Evolutionary conservation across 2,797 vertebrate genomes (phyloP).

Genomic region (Trichosurus vulpecula): DNA sequence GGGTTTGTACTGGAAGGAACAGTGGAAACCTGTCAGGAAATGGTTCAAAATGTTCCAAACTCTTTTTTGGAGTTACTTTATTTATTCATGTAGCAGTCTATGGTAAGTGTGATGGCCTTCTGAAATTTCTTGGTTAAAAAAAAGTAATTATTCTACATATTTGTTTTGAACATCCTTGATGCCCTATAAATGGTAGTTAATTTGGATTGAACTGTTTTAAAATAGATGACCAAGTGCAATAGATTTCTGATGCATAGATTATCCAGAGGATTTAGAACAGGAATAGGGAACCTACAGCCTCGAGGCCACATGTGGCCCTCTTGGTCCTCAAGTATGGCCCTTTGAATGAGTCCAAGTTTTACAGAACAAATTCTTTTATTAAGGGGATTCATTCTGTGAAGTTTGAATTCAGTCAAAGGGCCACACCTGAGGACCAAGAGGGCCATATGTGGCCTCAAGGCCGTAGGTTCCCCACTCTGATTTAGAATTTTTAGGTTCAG

Average conservation of each 20-base stretch:
- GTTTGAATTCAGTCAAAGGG: no score
- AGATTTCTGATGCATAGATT: not conserved
- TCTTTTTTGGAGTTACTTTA: constrained; percentile 39
- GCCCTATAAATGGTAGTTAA: not conserved
- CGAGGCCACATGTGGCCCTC: no score
- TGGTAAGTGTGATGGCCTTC: constrained; percentile 37
- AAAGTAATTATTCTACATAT: not conserved
- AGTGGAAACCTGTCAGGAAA: constrained; percentile 70
- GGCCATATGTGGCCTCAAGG: no score
- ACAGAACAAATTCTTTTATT: no score
- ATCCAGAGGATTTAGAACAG: not conserved
- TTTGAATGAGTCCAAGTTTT: no score
- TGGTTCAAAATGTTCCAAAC: constrained; percentile 55
- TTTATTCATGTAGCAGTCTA: constrained; percentile 55
- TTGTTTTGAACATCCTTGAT: not conserved
- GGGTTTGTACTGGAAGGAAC: constrained; percentile 64
- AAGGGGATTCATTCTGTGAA: no score
- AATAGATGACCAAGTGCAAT: not conserved
- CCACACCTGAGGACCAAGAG: no score
- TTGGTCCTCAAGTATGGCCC: no score
- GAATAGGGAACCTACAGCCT: no score
- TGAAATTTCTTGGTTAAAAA: constrained; percentile 40
- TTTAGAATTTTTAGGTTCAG: not conserved
- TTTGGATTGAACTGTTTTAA: not conserved
- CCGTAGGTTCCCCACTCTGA: no score